phyloP scores from a whole-genome alignment of 2,113 vertebrate species.

The Hystrix brachyura region DNA sequence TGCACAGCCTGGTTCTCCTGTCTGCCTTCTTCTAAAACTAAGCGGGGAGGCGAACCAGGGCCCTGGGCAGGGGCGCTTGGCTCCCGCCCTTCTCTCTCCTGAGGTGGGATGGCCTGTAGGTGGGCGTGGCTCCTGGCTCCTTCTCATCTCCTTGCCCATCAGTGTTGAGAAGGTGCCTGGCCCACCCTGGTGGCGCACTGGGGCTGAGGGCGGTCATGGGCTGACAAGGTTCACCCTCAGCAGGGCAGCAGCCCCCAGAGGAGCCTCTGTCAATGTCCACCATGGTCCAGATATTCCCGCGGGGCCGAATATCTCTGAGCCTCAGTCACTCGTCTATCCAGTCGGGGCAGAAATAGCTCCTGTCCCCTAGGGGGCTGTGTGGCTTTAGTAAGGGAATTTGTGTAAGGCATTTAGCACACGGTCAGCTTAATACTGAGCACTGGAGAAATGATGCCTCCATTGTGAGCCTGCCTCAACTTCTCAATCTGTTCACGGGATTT shows the following conservation, averaged over 20 bases:
- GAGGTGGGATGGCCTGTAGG: neutral
- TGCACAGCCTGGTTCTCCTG: neutral
- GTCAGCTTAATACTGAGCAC: accelerated
- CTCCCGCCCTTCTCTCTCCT: neutral
- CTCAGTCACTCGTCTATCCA: neutral
- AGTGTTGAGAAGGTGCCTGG: neutral
- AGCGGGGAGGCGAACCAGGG: neutral
- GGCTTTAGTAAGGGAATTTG: neutral
- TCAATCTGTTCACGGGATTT: neutral
- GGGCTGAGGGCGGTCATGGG: neutral
- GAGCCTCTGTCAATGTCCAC: accelerated
- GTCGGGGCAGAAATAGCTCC: neutral
- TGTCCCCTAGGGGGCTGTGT: neutral
- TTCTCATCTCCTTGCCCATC: neutral
- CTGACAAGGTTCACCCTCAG: neutral
- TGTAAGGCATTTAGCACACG: neutral
- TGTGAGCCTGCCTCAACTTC: neutral
- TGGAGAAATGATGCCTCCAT: neutral
- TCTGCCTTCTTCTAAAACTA: neutral
- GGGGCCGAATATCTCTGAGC: neutral
- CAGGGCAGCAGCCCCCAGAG: neutral
- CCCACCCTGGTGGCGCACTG: neutral
- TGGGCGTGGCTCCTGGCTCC: neutral
- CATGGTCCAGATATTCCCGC: neutral
- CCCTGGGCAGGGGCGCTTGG: neutral